Base-by-base conservation (phyloP, 2,797 vertebrate genomes). In the Columba guinea region DNA sequence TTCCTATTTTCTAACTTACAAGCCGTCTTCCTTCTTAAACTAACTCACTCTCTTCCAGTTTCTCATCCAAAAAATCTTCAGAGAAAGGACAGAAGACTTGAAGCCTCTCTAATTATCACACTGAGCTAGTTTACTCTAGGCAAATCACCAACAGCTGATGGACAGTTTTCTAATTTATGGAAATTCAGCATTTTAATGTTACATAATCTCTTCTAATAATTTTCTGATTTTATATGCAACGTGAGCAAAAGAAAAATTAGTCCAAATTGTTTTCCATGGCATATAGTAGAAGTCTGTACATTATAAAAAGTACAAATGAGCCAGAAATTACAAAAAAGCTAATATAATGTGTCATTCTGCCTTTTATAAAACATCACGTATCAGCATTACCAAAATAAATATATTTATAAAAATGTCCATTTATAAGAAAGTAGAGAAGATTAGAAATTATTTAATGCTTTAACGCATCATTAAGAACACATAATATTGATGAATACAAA, bases 381-480 rank as follows among this genome's bases (percentile, higher is more conserved):
- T 81, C 81, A 91, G 67, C 46, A 77, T 8, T 52, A 91, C 68
- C 75, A 94, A 96, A 96, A 92, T 86, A 95, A 94, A 88, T 49
- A 85, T 52, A 85, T 91, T 94, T 75, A 86, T 90, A 78, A 91
- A 73, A 95, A 93, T 26, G 35, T 79, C 19, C 80, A 85, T 93
- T 97, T 96, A 96, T 30, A 80, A 86, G 37, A 94, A 97, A 97
- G 87, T 75, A 95, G 4, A 90, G 73, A 92, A 52, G 58, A 96
- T 28, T 85, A 81, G 17, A 80, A 89, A 87, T 83, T 84, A 83
- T 94, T 89, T 64, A 89, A 56, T 56, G 59, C 35, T 92, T 89
- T 94, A 94, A 96, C 93, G 74, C 82, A 60, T 63, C 94, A 96
- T 95, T 97, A 97, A 97, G 94, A 96, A 95, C 77, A 96, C 89